A percentile compares a stretch with the other conserved stretches of the same genome.
Evolutionary conservation across 1,140 invertebrate species (phyloP).

Genomic region (Meteorus sp.): DNA sequence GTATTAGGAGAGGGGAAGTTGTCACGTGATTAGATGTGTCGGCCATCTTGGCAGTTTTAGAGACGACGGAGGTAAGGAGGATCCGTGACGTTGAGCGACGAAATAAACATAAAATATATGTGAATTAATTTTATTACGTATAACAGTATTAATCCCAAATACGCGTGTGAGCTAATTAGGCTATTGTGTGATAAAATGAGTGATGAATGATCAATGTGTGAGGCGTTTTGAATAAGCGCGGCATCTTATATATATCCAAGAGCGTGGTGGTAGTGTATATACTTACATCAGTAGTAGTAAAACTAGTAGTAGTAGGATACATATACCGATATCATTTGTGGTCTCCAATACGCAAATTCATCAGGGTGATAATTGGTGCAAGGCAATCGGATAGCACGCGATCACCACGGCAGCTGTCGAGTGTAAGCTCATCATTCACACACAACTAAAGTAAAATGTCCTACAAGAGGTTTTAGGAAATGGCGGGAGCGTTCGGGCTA

Average conservation of each 20-base stretch:
- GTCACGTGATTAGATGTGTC: constrained; percentile 45
- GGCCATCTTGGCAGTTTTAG: constrained; percentile 55
- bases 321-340: neutral
- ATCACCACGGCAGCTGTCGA: constrained; percentile 43
- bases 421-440: too few species aligned
- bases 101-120: constrained; percentile 52
- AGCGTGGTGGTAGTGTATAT: neutral
- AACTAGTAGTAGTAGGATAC: too few species aligned
- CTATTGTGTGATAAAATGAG: constrained; percentile 37
- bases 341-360: too few species aligned
- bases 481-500: neutral
- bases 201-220: constrained; percentile 38
- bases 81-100: constrained; percentile 51
- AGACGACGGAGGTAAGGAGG: constrained; percentile 44
- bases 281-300: too few species aligned
- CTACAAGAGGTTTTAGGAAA: too few species aligned
- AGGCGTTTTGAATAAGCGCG: constrained; percentile 46
- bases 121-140: constrained; percentile 39
- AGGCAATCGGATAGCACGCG: constrained; percentile 27
- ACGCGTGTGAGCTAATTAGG: constrained; percentile 31
- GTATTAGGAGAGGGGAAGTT: too few species aligned
- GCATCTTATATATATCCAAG: constrained; percentile 26
- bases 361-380: constrained; percentile 40
- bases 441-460: too few species aligned
- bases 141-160: constrained; percentile 30